Conservation (phyloP, 2,113 vertebrate genomes). For the Pachycephala philippinensis region DNA sequence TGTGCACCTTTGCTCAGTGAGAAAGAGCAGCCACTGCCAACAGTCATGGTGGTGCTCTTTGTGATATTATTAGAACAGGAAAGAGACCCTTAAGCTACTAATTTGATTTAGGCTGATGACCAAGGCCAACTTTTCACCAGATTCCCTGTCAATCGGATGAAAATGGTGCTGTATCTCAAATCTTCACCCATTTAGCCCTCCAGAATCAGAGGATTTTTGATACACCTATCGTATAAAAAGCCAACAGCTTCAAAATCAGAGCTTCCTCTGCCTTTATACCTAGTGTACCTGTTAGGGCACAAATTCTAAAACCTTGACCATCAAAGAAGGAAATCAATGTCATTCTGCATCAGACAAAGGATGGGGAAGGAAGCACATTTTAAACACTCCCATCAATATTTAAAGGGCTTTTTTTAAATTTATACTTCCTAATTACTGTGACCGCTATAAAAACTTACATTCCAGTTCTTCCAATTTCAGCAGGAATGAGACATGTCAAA, state of each 20-base stretch:
- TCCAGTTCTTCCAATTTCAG: background rate
- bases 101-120: background rate
- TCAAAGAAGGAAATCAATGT: background rate
- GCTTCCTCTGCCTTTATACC: background rate
- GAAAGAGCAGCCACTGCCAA: background rate
- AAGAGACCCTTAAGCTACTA: background rate
- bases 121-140: background rate
- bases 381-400: background rate
- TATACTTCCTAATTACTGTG: background rate
- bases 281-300: background rate
- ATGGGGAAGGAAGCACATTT: background rate
- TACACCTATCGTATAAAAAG: background rate
- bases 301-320: background rate
- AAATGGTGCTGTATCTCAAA: background rate
- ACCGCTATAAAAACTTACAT: background rate
- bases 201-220: background rate
- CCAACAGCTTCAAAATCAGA: background rate
- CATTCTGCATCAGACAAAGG: background rate
- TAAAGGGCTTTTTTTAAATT: background rate
- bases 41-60: background rate
- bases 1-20: background rate
- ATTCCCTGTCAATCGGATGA: background rate
- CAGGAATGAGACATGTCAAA: background rate
- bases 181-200: background rate
- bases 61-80: background rate